phyloP scores from a whole-genome alignment of 2,888 invertebrate genomes.

The Xanthia togata region DNA sequence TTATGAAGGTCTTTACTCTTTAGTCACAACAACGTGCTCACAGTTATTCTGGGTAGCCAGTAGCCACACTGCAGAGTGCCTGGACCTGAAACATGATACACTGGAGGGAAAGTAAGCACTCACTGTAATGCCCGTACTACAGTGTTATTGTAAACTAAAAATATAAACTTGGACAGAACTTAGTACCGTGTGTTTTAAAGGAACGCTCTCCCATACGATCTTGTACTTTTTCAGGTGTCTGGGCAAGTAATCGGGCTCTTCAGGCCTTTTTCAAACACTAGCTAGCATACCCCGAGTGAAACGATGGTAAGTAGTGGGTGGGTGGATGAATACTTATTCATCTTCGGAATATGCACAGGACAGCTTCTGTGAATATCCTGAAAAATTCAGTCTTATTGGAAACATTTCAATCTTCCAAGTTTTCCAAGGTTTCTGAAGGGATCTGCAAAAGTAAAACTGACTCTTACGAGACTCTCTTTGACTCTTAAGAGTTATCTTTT shows the following conservation, averaged over 20 bases:
- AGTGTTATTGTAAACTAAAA: slow-evolving; percentile 17
- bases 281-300: background rate
- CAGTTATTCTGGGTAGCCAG: slow-evolving; percentile 47
- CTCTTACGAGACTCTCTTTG: too few species aligned
- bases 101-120: slow-evolving; percentile 50
- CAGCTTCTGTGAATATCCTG: background rate
- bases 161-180: slow-evolving; percentile 6
- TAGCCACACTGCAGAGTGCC: slow-evolving; percentile 7
- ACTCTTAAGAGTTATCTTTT: too few species aligned
- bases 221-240: background rate
- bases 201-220: background rate
- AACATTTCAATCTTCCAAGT: background rate
- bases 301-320: background rate
- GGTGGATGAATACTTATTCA: too few species aligned
- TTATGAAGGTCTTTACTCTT: slow-evolving; percentile 33
- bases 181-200: background rate
- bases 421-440: background rate
- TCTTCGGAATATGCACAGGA: background rate
- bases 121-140: slow-evolving; percentile 23
- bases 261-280: background rate
- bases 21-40: slow-evolving; percentile 45
- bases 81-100: slow-evolving; percentile 47
- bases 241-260: background rate
- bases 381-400: background rate
- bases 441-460: background rate